Evolutionary conservation across 2,113 vertebrate species (phyloP).

Genomic region (Lepisosteus oculatus): DNA sequence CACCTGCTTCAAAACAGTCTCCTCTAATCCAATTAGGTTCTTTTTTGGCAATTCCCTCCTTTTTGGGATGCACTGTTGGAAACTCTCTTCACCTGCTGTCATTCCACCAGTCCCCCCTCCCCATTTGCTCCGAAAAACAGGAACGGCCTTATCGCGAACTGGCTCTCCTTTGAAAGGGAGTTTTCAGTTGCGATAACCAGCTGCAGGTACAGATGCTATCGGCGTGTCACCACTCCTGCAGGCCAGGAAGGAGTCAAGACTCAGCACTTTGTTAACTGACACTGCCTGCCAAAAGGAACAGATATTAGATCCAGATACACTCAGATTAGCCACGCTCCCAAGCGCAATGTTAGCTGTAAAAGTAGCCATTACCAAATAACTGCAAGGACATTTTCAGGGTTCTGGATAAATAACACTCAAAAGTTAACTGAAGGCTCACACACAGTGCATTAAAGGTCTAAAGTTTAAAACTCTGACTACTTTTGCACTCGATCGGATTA

Average conservation of each 20-base stretch:
- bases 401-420: too few species aligned
- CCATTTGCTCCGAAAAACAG: neutral
- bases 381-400: too few species aligned
- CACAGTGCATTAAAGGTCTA: too few species aligned
- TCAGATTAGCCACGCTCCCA: too few species aligned
- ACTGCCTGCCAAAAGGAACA: neutral
- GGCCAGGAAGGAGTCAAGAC: neutral
- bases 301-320: neutral
- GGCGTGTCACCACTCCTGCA: neutral
- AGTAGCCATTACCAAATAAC: neutral
- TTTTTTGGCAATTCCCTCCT: neutral
- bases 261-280: neutral
- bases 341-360: neutral
- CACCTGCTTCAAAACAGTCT: neutral
- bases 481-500: too few species aligned
- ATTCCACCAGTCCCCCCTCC: neutral
- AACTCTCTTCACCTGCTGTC: neutral
- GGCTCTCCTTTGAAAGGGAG: neutral
- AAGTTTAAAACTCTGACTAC: too few species aligned
- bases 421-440: too few species aligned
- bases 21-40: too few species aligned
- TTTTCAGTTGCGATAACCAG: neutral
- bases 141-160: neutral
- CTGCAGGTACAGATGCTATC: neutral
- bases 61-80: neutral